Percentiles rank a stretch among this genome's conserved stretches.
Evolutionary conservation across 2,113 vertebrate species (phyloP).

Genomic region (Ornithorhynchus anatinus): DNA sequence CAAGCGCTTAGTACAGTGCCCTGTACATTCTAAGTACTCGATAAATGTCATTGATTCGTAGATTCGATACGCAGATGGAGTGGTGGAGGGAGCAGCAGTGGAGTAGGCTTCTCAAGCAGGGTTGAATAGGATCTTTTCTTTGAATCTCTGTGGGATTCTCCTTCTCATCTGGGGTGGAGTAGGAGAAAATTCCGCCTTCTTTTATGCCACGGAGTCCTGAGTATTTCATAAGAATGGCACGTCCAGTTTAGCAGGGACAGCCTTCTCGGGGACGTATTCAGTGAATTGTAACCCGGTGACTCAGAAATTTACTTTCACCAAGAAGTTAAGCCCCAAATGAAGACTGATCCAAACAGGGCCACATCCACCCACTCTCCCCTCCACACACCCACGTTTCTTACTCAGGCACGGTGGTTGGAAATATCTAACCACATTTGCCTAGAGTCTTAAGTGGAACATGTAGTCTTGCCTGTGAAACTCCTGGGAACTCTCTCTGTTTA

Average conservation of each 20-base stretch:
- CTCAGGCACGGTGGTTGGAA: background rate
- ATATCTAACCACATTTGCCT: background rate
- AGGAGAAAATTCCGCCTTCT: background rate
- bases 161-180: too few relatives aligned
- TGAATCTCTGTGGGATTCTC: too few relatives aligned
- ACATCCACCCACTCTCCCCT: background rate
- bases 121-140: too few relatives aligned
- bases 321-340: slow-evolving; percentile 2
- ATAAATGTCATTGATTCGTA: too few relatives aligned
- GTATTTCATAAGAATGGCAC: background rate
- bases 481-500: background rate
- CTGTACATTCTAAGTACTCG: too few relatives aligned
- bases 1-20: too few relatives aligned
- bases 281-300: background rate
- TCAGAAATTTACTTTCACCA: slow-evolving; percentile 24
- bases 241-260: background rate
- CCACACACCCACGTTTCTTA: background rate
- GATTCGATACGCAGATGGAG: too few relatives aligned
- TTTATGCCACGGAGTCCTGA: too few relatives aligned
- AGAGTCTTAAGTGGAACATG: background rate
- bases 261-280: slow-evolving; percentile 6
- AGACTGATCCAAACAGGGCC: background rate
- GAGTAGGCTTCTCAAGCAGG: too few relatives aligned
- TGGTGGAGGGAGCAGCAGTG: too few relatives aligned
- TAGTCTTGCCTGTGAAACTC: background rate